Conservation (phyloP, 2,797 vertebrate species). For the Catamblyrhynchus diadema region DNA sequence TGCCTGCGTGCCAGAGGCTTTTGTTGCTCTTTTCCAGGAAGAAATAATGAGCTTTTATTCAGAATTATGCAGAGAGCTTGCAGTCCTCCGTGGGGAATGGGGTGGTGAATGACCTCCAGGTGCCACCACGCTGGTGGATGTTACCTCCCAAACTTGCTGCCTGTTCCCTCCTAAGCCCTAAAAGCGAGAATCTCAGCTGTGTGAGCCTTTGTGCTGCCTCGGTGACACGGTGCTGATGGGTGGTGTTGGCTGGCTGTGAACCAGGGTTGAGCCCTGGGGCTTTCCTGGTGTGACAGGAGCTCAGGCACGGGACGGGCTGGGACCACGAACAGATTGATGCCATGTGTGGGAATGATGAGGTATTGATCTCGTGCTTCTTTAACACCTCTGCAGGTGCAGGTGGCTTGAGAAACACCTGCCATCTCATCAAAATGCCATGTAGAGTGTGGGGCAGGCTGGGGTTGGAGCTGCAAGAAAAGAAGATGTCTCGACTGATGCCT, state of each 20-base stretch:
- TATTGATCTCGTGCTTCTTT: not conserved
- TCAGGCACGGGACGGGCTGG: not conserved
- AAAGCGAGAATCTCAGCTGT: not conserved
- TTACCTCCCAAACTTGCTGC: not conserved
- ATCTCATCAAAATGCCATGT: not conserved
- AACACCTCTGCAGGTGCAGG: not conserved
- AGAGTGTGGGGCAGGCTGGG: not conserved
- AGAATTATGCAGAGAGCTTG: not conserved
- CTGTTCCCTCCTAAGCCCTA: not conserved
- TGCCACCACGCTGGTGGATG: accelerated
- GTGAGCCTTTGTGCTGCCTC: not conserved
- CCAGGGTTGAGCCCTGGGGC: not conserved
- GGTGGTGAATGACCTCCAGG: not conserved
- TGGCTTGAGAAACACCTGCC: not conserved
- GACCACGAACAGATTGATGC: not conserved
- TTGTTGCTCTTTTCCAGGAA: not conserved
- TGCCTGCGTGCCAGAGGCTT: not conserved
- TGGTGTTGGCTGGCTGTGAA: not conserved
- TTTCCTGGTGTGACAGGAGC: not conserved
- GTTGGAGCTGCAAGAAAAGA: not conserved
- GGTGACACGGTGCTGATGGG: not conserved
- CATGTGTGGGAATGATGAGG: not conserved
- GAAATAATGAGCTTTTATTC: not conserved
- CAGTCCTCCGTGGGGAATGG: not conserved
- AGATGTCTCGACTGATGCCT: not conserved